Evolutionary conservation across 2,888 invertebrate species (phyloP).

Genomic region (Caenorhabditis sp.): DNA sequence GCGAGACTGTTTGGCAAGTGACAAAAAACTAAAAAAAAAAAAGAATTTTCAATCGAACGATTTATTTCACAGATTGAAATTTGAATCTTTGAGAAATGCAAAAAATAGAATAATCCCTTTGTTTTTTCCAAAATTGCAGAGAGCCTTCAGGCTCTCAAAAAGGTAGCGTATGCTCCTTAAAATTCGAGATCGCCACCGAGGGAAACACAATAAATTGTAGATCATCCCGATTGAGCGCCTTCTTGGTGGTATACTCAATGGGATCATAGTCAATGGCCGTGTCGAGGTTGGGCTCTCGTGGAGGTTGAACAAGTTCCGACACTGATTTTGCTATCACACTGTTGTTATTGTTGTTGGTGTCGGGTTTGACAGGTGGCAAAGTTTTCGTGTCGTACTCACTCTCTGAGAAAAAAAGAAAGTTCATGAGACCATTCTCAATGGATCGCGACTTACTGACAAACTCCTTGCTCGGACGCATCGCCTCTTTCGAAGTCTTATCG

Average conservation of each 20-base stretch:
- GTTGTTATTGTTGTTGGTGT: neutral
- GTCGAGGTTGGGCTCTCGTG: conserved; percentile 16
- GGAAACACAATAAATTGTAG: conserved; percentile 29
- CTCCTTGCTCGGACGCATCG: no score
- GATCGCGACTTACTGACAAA: no score
- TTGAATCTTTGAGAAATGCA: conserved; percentile 1
- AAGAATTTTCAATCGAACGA: neutral
- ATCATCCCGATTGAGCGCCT: conserved; percentile 18
- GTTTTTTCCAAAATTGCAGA: neutral
- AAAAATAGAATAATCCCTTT: neutral
- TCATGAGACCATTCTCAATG: no score
- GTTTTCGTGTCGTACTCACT: no score
- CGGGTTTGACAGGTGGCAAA: neutral
- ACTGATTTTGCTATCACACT: neutral
- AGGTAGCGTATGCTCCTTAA: neutral
- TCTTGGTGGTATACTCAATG: conserved; percentile 16
- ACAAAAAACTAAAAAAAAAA: no score
- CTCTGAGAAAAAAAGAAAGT: no score
- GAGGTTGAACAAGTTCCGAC: neutral
- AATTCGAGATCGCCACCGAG: conserved; percentile 2
- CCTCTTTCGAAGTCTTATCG: no score
- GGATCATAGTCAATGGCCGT: conserved; percentile 34
- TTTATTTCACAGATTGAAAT: neutral
- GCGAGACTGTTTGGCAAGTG: no score
- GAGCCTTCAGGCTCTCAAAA: neutral